Evolutionary conservation across 2,113 vertebrate species (phyloP), one percentile per base, ranked within the genome.

Genomic region (Indicator maculatus): DNA sequence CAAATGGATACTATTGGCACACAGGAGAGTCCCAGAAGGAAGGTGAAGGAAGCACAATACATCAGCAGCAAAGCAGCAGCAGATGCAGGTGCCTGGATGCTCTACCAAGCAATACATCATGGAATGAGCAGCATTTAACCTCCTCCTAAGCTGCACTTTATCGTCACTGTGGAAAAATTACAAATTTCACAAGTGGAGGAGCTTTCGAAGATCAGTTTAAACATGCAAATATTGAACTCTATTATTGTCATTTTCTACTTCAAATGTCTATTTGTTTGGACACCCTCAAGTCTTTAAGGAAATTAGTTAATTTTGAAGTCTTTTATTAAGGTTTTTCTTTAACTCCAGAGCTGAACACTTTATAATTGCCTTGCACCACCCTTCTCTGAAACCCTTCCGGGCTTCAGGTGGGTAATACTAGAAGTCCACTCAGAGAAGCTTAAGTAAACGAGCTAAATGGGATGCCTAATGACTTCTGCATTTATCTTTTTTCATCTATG

Each of bases 401-500:
- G 38, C 8, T n/a, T 89, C 39, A 33, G 31, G 26, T 50, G 60
- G 60, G 69, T 39, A 63, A 83, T 63, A 20, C 63, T 33, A 44
- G 91, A 50, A 85, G 83, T 38, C 61, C 50, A 13, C 70, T 86
- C 61, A 44, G 88, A 76, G 84, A 16, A 33, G 36, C 38, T 23
- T 19, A 50, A 86, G 64, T 24, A 39, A 88, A 78, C 27, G 15
- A 76, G 56, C 81, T 65, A 15, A 58, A n/a, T n/a, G 65, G 45
- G 70, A 52, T 31, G 28, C 61, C 66, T 56, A 38, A 67, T 38
- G 41, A 33, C 56, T 85, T 60, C 41, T 81, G 75, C 23, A 69
- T 60, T 85, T 67, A 52, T 88, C 83, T 91, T 78, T 74, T 79
- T 73, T 44, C 89, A 82, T 80, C 61, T 84, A n/a, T 20, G 9